Conservation (phyloP, 2,888 invertebrate species). For the Ashinkailepas kermadecensis region DNA sequence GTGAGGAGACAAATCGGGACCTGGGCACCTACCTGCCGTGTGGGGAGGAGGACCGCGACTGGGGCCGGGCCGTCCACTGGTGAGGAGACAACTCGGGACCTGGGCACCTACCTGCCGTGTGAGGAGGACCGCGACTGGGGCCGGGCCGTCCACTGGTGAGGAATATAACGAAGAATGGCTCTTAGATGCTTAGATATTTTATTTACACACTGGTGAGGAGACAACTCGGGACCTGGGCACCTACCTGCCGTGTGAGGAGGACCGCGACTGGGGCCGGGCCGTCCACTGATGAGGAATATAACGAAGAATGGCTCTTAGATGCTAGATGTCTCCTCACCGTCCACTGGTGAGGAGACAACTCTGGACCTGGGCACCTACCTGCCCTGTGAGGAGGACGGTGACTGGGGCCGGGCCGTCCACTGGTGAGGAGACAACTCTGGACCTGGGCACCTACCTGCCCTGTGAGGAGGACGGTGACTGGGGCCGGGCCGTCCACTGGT, state of each 20-base stretch:
- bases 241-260: background rate
- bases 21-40: slow-evolving; percentile 38
- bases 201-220: no score
- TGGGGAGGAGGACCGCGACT: background rate
- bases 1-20: no score
- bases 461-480: background rate
- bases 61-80: background rate
- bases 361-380: slow-evolving; percentile 43
- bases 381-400: background rate
- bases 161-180: background rate
- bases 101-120: slow-evolving; percentile 35
- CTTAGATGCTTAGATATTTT: no score
- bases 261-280: background rate
- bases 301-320: no score
- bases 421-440: slow-evolving; percentile 24
- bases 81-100: slow-evolving; percentile 38
- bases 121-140: background rate
- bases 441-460: no score
- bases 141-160: background rate
- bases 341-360: slow-evolving; percentile 32
- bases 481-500: slow-evolving; percentile 20
- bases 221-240: background rate
- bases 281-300: background rate
- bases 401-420: slow-evolving; percentile 17
- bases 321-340: no score